Base-by-base conservation (phyloP, 1,140 invertebrate genomes). In the Papilio helenus region DNA sequence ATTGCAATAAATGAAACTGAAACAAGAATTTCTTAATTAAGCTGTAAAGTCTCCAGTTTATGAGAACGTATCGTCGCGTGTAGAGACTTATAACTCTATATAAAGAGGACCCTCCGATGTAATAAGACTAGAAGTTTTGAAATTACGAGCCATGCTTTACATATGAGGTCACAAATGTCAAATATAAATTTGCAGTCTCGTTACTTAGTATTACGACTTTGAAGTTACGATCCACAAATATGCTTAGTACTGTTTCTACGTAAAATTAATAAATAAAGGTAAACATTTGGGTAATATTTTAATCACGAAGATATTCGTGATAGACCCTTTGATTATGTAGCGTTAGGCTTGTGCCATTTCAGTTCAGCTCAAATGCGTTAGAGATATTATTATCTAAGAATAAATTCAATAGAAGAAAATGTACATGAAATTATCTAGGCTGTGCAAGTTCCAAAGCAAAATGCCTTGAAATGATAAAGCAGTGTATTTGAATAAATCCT, bases 21-120 rank as follows among this genome's bases (percentile, higher is more conserved):
- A 83, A 79, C 81, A 79, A 85, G 79, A 79, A 85, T 85, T 85
- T 85, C 84, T 83, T 85, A 85, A 85, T 85, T 81, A 85, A 85
- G 81, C 84, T 82, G 84, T 83, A 81, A 82, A 79, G 80, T 79
- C 79, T 79, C 72, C 74, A 82, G 80, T 82, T 85, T 83, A 81
- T 83, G 82, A 79, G 82, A 80, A 83, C 80, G 76, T 76, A 61
- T 76, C 26, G 74, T 39, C 74, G 74, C 55, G 51, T 76, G 51
- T 76, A 61, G 49, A 76, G 74, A 76, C 74, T 74, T 74, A 76
- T 76, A 76, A 76, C 74, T 76, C 49, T 76, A 76, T 42, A 61
- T 76, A 29, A 61, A 76, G 34, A 76, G 49, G 74, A 76, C 74
- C 74, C 74, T 76, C 51, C 51, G 42, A 76, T 76, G 49, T 76